Conservation (phyloP, 2,797 vertebrate species). For the Sebastolobus alascanus region DNA sequence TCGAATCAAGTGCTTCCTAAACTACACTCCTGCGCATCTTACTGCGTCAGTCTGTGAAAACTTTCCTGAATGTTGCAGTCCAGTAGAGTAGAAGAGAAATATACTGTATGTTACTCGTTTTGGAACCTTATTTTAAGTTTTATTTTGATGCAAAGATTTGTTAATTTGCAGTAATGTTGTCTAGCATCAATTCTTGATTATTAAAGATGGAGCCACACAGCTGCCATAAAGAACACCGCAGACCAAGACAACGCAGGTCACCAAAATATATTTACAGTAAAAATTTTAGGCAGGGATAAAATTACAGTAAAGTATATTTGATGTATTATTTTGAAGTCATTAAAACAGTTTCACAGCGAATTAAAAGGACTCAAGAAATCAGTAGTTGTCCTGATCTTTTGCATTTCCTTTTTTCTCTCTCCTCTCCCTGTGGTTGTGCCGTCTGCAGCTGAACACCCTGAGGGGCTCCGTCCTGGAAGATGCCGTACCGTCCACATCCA, state of each 20-base stretch:
- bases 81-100: not conserved
- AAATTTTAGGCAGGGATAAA: too few species aligned
- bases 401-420: not conserved
- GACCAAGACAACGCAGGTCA: not conserved
- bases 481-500: slow-evolving; percentile 95
- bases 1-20: too few species aligned
- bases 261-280: not conserved
- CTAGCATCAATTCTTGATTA: not conserved
- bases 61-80: too few species aligned
- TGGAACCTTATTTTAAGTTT: not conserved
- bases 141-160: not conserved
- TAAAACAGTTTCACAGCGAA: not conserved
- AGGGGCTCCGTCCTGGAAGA: slow-evolving; percentile 96
- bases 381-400: not conserved
- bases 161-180: too few species aligned
- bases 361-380: not conserved
- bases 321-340: not conserved
- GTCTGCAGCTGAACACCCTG: slow-evolving; percentile 91
- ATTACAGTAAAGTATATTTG: too few species aligned
- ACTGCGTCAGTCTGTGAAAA: too few species aligned
- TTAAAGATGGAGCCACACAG: not conserved
- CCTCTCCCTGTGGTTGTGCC: not conserved
- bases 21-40: too few species aligned
- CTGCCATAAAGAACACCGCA: not conserved
- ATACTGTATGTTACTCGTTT: accelerated